These are phyloP conservation scores for Petrophora chlorosata DNA, from an alignment of 2,888 invertebrate species.

Conservation along the genomic window DNA sequence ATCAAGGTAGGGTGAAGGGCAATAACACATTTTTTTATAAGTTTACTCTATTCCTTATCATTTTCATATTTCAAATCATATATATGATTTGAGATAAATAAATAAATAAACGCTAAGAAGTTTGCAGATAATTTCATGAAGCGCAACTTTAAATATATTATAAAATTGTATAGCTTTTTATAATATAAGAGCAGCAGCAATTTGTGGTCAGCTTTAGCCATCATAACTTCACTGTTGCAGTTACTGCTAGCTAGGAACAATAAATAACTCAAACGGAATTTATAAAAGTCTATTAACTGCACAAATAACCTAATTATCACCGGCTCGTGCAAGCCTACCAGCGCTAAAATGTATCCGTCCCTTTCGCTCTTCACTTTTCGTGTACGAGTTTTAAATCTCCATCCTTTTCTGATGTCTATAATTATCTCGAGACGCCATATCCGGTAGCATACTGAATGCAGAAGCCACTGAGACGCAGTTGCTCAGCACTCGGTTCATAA, in stretches of 20 bases:
- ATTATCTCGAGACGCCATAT: constrained; percentile 73
- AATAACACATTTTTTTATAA: no score
- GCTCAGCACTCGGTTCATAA: constrained; percentile 57
- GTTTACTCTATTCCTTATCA: no score
- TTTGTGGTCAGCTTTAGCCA: constrained; percentile 6
- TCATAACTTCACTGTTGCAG: background rate
- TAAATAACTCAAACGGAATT: constrained; percentile 36
- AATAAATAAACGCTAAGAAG: no score
- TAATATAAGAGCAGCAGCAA: no score
- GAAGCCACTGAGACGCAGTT: constrained; percentile 48
- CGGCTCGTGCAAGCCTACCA: constrained; percentile 43
- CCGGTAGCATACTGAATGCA: constrained; percentile 65
- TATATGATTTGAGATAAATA: no score
- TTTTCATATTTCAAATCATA: no score
- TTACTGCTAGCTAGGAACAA: constrained; percentile 36
- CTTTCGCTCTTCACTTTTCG: constrained; percentile 41
- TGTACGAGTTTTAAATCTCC: constrained; percentile 48
- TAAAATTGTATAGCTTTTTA: no score
- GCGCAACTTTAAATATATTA: no score
- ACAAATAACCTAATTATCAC: constrained; percentile 55
- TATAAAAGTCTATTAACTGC: constrained; percentile 23
- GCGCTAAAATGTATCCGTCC: constrained; percentile 43
- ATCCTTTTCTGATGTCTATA: constrained; percentile 68
- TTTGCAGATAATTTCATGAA: no score
- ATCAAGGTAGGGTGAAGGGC: no score